Conservation (phyloP, 2,797 vertebrate genomes). For the Lycodopsis pacificus region DNA sequence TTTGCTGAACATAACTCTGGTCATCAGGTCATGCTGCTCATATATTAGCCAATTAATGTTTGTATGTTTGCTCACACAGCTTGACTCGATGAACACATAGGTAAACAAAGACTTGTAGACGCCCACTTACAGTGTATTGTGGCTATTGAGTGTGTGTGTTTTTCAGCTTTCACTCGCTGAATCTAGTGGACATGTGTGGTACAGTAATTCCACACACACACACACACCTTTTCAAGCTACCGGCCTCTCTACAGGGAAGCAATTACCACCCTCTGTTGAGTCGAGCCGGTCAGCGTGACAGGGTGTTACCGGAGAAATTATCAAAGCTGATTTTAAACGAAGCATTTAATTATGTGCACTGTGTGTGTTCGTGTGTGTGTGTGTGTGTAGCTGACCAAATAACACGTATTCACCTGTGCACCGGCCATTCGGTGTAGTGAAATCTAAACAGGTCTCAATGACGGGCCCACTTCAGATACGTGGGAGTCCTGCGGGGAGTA, state of each 20-base stretch:
- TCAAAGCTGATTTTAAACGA: conserved; percentile 84
- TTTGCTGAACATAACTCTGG: conserved; percentile 60
- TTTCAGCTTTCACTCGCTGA: conserved; percentile 42
- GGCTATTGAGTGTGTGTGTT: conserved; percentile 33
- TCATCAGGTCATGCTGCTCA: conserved; percentile 56
- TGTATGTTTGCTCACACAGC: conserved; percentile 56
- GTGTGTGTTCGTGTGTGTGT: conserved; percentile 19
- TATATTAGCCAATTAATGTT: conserved; percentile 65
- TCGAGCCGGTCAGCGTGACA: conserved; percentile 73
- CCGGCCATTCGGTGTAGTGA: not conserved
- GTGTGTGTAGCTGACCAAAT: conserved; percentile 33
- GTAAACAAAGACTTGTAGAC: conserved; percentile 32
- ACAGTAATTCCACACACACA: conserved; percentile 65
- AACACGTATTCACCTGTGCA: conserved; percentile 46
- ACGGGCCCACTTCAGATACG: conserved; percentile 62
- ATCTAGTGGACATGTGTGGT: conserved; percentile 54
- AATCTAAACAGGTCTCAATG: conserved; percentile 66
- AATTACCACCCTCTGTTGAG: conserved; percentile 80
- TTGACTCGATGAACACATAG: conserved; percentile 34
- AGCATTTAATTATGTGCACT: conserved; percentile 77
- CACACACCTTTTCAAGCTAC: conserved; percentile 62
- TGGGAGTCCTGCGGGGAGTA: conserved; percentile 67
- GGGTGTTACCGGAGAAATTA: conserved; percentile 79
- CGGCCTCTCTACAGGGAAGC: conserved; percentile 77
- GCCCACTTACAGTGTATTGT: conserved; percentile 22